phyloP scores from a whole-genome alignment of 2,797 vertebrate species.

The Emydoidea blandingii region DNA sequence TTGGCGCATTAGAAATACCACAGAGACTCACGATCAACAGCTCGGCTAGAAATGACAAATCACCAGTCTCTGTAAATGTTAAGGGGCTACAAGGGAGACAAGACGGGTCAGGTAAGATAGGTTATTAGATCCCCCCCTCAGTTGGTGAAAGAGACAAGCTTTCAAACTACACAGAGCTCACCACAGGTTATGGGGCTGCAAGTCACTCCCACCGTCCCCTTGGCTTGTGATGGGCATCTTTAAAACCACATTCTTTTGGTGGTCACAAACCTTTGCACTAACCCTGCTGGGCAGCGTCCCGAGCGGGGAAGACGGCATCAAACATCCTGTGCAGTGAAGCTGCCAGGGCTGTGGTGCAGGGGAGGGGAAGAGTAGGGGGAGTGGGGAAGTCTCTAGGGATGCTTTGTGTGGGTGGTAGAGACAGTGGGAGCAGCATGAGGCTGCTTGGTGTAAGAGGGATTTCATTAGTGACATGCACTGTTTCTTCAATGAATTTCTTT shows the following conservation, averaged over 20 bases:
- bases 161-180: not conserved
- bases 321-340: not conserved
- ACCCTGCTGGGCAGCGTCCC: not conserved
- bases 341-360: not conserved
- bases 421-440: not conserved
- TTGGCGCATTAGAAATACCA: fast-evolving
- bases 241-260: fast-evolving
- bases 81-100: not conserved
- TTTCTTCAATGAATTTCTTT: not conserved
- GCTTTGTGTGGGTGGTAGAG: not conserved
- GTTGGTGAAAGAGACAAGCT: not conserved
- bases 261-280: fast-evolving
- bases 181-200: fast-evolving
- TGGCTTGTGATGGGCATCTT: fast-evolving
- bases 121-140: not conserved
- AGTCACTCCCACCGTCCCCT: fast-evolving
- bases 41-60: fast-evolving
- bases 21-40: fast-evolving
- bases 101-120: not conserved
- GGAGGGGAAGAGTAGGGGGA: not conserved
- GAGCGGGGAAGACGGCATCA: not conserved
- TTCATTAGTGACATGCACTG: not conserved
- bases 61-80: fast-evolving
- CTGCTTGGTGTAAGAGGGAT: not conserved
- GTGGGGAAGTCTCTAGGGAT: fast-evolving